Conservation (phyloP, 1,140 invertebrate genomes). For the Asbolus verrucosus region DNA sequence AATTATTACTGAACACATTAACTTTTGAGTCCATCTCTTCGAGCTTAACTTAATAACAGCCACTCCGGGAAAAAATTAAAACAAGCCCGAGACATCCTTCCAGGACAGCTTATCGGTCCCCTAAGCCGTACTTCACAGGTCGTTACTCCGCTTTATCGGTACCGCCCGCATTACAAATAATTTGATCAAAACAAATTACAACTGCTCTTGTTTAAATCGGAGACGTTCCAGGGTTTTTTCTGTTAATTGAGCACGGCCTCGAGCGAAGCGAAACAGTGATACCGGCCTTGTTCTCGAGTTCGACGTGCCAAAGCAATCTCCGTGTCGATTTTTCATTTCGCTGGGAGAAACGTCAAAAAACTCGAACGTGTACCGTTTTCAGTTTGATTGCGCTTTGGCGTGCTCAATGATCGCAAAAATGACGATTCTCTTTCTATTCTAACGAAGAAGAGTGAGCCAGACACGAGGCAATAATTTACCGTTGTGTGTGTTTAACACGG, state of each 20-base stretch:
- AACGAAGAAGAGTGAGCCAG: background rate
- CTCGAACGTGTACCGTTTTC: too few relatives aligned
- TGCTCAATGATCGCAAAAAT: conserved; percentile 3
- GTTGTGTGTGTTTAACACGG: too few relatives aligned
- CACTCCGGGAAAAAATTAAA: conserved; percentile 21
- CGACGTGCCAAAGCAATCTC: too few relatives aligned
- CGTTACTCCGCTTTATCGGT: conserved; percentile 11
- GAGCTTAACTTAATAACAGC: conserved; percentile 27
- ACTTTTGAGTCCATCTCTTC: conserved; percentile 17
- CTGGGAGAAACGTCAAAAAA: background rate
- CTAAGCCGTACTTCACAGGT: conserved; percentile 3
- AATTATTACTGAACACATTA: conserved; percentile 27
- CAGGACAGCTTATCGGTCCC: background rate
- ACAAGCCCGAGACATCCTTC: too few relatives aligned
- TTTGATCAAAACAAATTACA: too few relatives aligned
- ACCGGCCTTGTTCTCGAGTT: conserved; percentile 7
- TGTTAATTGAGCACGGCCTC: conserved; percentile 6
- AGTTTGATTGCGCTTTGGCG: conserved; percentile 31
- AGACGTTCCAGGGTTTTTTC: background rate
- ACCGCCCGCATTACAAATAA: background rate
- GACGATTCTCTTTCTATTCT: background rate
- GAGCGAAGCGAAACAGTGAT: background rate
- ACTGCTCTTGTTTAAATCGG: background rate
- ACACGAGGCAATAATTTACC: conserved; percentile 9
- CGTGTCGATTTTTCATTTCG: conserved; percentile 10